phyloP scores from a whole-genome alignment of 1,140 invertebrate genomes.

The Drosophila quadrilineata region DNA sequence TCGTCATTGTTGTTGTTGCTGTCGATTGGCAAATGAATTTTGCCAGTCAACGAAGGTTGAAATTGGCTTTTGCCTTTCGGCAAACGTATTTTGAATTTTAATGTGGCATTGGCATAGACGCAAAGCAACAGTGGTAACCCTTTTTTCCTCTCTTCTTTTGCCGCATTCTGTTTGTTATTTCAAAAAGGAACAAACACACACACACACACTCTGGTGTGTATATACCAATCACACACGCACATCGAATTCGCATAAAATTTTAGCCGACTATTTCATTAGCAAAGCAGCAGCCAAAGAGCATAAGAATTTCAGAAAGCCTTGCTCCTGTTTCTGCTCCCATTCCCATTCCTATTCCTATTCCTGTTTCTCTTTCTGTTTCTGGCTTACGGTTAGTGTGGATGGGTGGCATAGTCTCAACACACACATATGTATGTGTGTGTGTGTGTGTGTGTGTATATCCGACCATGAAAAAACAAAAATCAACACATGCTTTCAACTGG shows the following conservation, averaged over 20 bases:
- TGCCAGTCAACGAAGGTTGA: slow-evolving; percentile 70
- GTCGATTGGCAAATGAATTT: slow-evolving; percentile 74
- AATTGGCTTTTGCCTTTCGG: slow-evolving; percentile 75
- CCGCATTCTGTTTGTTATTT: slow-evolving; percentile 28
- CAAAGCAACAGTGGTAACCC: slow-evolving; percentile 31
- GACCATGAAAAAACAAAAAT: slow-evolving; percentile 27
- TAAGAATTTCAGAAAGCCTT: slow-evolving; percentile 4
- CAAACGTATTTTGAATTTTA: slow-evolving; percentile 76
- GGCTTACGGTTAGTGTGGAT: background rate
- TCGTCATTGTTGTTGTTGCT: slow-evolving; percentile 3
- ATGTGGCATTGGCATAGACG: slow-evolving; percentile 33
- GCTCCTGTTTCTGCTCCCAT: background rate
- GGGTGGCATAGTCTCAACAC: background rate
- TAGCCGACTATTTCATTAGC: slow-evolving; percentile 63
- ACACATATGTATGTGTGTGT: background rate
- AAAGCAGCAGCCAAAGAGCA: slow-evolving; percentile 34
- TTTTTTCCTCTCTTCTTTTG: slow-evolving; percentile 41
- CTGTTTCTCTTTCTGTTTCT: too few relatives aligned
- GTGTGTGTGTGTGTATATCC: background rate
- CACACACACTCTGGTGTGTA: background rate
- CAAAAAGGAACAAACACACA: slow-evolving; percentile 26
- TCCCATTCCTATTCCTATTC: too few relatives aligned
- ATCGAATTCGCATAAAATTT: slow-evolving; percentile 20
- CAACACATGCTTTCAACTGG: slow-evolving; percentile 53
- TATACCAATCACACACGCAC: slow-evolving; percentile 9